These are phyloP conservation scores for Platycheirus albimanus DNA, from an alignment of 2,888 invertebrate species.

Conservation along the genomic window DNA sequence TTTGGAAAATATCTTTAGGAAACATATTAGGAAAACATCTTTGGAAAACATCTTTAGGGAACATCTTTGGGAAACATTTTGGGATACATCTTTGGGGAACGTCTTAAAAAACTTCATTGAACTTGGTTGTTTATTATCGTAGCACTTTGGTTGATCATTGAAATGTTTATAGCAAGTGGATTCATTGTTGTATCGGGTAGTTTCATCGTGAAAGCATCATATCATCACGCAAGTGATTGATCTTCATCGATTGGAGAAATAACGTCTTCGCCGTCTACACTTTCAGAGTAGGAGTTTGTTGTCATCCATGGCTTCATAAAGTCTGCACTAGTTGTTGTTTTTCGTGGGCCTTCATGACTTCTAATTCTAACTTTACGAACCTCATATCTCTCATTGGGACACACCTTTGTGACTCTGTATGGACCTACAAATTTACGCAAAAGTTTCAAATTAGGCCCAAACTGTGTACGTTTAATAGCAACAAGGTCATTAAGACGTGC, in stretches of 20 bases:
- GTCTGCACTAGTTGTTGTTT: conserved; percentile 2
- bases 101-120: neutral
- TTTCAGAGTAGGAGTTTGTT: neutral
- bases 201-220: neutral
- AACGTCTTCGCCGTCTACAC: neutral
- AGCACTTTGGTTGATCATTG: neutral
- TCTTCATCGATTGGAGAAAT: neutral
- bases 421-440: conserved; percentile 3
- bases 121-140: neutral
- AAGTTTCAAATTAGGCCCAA: conserved; percentile 3
- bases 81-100: no score
- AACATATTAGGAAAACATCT: no score
- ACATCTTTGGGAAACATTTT: no score
- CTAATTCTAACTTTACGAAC: neutral
- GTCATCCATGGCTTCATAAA: conserved; percentile 2
- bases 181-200: neutral
- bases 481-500: neutral
- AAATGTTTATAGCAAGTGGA: neutral
- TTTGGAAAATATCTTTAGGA: no score
- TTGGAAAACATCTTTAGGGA: no score
- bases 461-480: conserved; percentile 2
- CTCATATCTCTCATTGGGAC: conserved; percentile 7
- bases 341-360: neutral
- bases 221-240: neutral
- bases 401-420: neutral